Conservation (phyloP, 92 coral and sea anemone species). For the Blastomussa wellsi region DNA sequence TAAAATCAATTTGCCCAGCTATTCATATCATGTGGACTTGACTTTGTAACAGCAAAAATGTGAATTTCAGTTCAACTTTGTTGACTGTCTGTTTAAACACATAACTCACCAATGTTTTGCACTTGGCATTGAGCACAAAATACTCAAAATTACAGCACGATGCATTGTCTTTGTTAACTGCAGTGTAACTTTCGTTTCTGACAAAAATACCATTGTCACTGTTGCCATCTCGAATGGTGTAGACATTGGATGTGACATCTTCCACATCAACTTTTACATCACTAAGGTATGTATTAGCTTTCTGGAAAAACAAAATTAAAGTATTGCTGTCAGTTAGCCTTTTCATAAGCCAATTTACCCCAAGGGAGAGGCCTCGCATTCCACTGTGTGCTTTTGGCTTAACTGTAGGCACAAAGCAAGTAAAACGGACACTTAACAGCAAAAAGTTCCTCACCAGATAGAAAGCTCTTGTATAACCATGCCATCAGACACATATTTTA, state of each 20-base stretch:
- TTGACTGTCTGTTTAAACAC: not conserved
- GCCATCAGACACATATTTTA: not conserved
- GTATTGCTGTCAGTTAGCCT: not conserved
- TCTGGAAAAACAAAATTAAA: constrained; percentile 31
- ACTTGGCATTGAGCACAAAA: constrained; percentile 75
- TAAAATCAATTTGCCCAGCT: not conserved
- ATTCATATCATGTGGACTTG: not conserved
- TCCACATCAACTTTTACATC: constrained; percentile 51
- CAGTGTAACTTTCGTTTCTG: constrained; percentile 34
- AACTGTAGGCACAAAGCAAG: no score
- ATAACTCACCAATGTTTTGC: constrained; percentile 68
- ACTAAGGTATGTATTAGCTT: constrained; percentile 51
- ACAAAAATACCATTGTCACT: constrained; percentile 44
- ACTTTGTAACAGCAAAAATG: not conserved
- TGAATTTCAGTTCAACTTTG: not conserved
- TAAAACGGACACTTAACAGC: no score
- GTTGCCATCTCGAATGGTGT: constrained; percentile 52
- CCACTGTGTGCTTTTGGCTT: no score
- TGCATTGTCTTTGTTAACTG: not conserved
- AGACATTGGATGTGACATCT: constrained; percentile 56
- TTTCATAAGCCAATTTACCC: not conserved
- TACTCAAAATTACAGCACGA: constrained; percentile 83
- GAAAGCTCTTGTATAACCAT: not conserved
- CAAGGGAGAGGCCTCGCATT: not conserved
- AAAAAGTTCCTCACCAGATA: no score